Percentiles rank a stretch among this genome's conserved stretches.
Conservation (phyloP, 2,113 vertebrate genomes). For the Raphicerus campestris region DNA sequence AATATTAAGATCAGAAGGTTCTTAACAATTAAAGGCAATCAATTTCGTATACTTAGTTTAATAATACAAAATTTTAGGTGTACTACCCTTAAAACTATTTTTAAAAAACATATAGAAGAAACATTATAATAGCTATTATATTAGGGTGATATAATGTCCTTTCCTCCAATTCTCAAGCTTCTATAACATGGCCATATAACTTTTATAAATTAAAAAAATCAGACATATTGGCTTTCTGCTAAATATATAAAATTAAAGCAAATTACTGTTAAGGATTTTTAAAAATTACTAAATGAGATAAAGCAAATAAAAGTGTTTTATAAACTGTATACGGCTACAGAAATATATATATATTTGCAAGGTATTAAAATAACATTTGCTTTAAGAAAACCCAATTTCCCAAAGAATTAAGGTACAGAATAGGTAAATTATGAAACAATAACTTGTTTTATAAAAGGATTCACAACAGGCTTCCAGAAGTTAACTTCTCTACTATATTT, state of each 20-base stretch:
- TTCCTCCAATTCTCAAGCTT: constrained; percentile 2
- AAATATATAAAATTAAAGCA: constrained; percentile 23
- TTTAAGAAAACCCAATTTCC: neutral
- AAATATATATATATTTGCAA: constrained; percentile 21
- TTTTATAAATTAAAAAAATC: neutral
- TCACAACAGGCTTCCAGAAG: neutral
- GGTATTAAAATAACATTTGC: neutral
- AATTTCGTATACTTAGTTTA: neutral
- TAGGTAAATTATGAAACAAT: neutral
- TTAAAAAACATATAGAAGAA: neutral
- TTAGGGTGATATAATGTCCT: neutral
- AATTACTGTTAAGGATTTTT: neutral
- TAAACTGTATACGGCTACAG: neutral
- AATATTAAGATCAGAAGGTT: neutral
- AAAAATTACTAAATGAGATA: constrained; percentile 27
- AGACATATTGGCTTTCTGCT: neutral
- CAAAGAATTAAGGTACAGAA: constrained; percentile 1
- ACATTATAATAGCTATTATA: neutral
- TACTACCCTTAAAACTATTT: constrained; percentile 9
- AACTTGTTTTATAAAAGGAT: constrained; percentile 3
- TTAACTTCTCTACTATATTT: constrained; percentile 19
- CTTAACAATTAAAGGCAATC: neutral
- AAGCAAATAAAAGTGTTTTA: neutral
- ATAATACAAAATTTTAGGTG: neutral
- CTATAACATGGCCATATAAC: neutral